Evolutionary conservation across 2,888 invertebrate genomes (phyloP).

Genomic region (Rhingia rostrata): DNA sequence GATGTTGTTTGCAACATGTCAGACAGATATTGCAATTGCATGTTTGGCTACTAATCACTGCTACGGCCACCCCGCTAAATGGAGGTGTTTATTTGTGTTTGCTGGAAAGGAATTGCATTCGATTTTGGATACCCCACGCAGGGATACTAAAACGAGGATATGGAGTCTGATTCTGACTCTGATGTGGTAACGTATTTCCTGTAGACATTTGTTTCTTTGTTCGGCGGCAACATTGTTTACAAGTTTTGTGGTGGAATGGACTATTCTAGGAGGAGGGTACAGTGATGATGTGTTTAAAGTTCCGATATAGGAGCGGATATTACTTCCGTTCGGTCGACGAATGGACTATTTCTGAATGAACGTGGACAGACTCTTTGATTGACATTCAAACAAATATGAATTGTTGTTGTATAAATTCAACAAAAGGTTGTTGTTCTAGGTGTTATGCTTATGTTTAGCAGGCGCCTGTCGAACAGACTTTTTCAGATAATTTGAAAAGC

Average conservation of each 20-base stretch:
- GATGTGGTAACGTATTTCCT: slow-evolving; percentile 66
- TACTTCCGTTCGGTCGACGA: slow-evolving; percentile 61
- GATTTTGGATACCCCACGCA: slow-evolving; percentile 56
- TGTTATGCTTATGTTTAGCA: background rate
- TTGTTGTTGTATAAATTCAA: slow-evolving; percentile 13
- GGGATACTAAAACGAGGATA: slow-evolving; percentile 13
- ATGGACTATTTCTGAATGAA: slow-evolving; percentile 17
- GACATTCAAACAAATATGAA: slow-evolving; percentile 50
- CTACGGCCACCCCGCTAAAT: background rate
- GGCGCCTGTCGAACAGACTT: background rate
- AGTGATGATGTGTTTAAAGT: slow-evolving; percentile 69
- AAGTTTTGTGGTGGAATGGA: slow-evolving; percentile 57
- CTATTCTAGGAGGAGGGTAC: slow-evolving; percentile 41
- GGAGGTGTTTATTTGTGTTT: slow-evolving; percentile 1
- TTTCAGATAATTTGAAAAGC: no score
- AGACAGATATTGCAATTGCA: slow-evolving; percentile 60
- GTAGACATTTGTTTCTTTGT: slow-evolving; percentile 65
- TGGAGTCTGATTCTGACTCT: slow-evolving; percentile 11
- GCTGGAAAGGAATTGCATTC: slow-evolving; percentile 7
- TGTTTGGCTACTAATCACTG: slow-evolving; percentile 41
- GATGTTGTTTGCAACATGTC: slow-evolving; percentile 67
- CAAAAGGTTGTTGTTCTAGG: background rate
- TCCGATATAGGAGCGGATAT: slow-evolving; percentile 57
- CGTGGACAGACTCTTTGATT: slow-evolving; percentile 46
- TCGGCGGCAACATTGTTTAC: slow-evolving; percentile 69